Percentiles rank a stretch among this genome's conserved stretches.
phyloP scores from a whole-genome alignment of 2,797 vertebrate genomes.

The Lagodon rhomboides region DNA sequence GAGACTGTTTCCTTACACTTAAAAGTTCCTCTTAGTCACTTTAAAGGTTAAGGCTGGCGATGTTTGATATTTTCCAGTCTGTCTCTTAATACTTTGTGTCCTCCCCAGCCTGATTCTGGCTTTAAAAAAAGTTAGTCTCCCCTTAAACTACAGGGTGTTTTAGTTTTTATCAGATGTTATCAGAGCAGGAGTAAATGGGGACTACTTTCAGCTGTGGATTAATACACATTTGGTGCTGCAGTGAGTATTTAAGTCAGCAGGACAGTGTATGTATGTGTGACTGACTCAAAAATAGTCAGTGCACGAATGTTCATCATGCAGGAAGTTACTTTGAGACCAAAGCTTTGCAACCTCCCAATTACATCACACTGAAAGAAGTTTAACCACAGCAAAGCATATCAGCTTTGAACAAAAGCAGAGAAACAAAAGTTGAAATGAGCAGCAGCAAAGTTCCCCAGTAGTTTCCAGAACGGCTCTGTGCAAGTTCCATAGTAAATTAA shows the following conservation, averaged over 20 bases:
- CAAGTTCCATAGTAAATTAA: conserved; percentile 3
- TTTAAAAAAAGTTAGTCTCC: not conserved
- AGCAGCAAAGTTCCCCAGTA: conserved; percentile 3
- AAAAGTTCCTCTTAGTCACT: not conserved
- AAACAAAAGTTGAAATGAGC: not conserved
- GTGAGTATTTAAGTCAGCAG: not conserved
- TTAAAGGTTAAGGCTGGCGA: not conserved
- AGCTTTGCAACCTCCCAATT: too few species aligned
- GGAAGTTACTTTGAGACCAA: too few species aligned
- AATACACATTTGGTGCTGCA: not conserved
- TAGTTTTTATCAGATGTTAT: not conserved
- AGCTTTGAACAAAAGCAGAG: too few species aligned
- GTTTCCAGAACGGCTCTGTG: not conserved
- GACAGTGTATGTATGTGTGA: not conserved
- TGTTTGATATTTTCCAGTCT: not conserved
- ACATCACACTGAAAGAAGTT: too few species aligned
- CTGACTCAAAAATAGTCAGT: not conserved
- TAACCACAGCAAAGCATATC: too few species aligned
- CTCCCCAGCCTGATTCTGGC: not conserved
- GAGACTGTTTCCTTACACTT: too few species aligned
- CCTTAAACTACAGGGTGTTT: not conserved
- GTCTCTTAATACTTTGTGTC: not conserved
- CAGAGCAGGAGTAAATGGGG: not conserved
- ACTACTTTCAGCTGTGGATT: not conserved
- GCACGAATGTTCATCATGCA: not conserved